Evolutionary conservation across 2,113 vertebrate genomes (phyloP).

Genomic region (Nematolebias whitei): DNA sequence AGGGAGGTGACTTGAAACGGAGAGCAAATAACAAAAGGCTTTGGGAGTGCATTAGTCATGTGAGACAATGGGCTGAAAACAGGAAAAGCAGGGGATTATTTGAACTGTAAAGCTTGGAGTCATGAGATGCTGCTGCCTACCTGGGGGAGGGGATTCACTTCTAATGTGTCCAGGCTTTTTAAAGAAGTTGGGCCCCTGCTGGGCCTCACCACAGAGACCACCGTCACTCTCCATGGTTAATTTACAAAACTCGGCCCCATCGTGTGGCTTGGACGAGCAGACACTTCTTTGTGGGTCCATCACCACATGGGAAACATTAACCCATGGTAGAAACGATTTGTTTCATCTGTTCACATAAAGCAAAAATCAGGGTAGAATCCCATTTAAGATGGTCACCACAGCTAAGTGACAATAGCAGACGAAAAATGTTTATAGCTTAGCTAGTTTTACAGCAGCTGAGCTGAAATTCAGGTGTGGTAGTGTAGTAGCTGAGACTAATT

Average conservation of each 20-base stretch:
- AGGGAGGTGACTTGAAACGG: slow-evolving; percentile 10
- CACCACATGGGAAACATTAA: not conserved
- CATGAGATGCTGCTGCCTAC: slow-evolving; percentile 16
- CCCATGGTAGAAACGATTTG: not conserved
- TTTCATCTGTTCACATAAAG: not conserved
- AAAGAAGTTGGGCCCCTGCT: slow-evolving; percentile 27
- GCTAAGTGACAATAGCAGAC: no score
- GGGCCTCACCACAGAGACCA: slow-evolving; percentile 14
- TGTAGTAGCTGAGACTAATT: no score
- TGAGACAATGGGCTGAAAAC: slow-evolving; percentile 3
- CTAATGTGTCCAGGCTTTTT: slow-evolving; percentile 18
- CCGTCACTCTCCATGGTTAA: not conserved
- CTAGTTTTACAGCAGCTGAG: no score
- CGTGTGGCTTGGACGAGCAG: not conserved
- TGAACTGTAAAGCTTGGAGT: not conserved
- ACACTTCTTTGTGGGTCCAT: not conserved
- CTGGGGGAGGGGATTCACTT: slow-evolving; percentile 22
- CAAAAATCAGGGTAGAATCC: not conserved
- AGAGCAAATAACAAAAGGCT: slow-evolving; percentile 20
- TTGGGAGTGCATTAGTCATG: slow-evolving; percentile 16
- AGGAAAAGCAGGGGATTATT: slow-evolving; percentile 49
- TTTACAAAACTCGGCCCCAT: not conserved
- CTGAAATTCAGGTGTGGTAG: no score
- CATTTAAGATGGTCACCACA: no score
- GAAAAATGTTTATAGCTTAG: no score